phyloP scores from a whole-genome alignment of 1,140 invertebrate species.

The Drosophila virilis region DNA sequence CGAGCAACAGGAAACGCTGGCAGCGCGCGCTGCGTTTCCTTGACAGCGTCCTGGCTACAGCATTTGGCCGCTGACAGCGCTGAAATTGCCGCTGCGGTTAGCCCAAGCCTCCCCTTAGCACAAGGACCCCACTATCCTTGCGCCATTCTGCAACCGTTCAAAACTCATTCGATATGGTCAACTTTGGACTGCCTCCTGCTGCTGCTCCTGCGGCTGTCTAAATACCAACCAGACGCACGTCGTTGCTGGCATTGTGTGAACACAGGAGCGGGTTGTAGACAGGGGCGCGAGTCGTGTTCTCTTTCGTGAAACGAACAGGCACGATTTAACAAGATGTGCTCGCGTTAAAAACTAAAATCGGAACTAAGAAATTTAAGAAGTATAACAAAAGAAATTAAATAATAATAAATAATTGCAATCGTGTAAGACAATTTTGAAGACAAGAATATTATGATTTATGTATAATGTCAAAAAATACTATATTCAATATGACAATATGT shows the following conservation, averaged over 20 bases:
- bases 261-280: neutral
- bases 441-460: too few species aligned
- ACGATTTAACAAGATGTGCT: neutral
- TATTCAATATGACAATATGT: too few species aligned
- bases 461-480: too few species aligned
- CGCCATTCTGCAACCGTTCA: neutral
- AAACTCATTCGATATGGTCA: slow-evolving; percentile 14
- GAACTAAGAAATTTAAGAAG: too few species aligned
- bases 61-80: slow-evolving; percentile 37
- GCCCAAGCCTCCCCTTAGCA: neutral
- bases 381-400: too few species aligned
- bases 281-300: too few species aligned
- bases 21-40: slow-evolving; percentile 34
- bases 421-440: too few species aligned
- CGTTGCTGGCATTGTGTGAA: neutral
- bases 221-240: slow-evolving; percentile 25
- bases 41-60: slow-evolving; percentile 29
- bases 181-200: slow-evolving; percentile 16
- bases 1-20: slow-evolving; percentile 37
- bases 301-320: too few species aligned
- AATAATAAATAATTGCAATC: too few species aligned
- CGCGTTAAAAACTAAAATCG: too few species aligned
- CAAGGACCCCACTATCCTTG: neutral
- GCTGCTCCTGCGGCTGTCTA: neutral
- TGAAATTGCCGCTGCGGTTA: slow-evolving; percentile 40